Evolutionary conservation across 2,113 vertebrate species (phyloP), one percentile per base, ranked within the genome.

Genomic region (Pelecanoides urinatrix): DNA sequence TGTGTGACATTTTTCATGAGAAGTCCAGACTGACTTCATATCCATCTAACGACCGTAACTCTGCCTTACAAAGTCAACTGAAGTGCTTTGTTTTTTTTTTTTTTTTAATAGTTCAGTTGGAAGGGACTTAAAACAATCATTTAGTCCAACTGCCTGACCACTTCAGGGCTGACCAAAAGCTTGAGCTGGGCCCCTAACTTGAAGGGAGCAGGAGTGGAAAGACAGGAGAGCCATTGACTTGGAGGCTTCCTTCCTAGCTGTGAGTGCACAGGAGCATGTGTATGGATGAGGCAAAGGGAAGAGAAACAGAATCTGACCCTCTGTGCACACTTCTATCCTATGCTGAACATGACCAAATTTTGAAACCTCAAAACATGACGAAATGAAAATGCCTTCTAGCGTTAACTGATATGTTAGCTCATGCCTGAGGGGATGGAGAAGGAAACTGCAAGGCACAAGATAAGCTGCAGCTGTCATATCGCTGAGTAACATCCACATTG

Each of bases 391-490:
- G 40, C 21, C 3, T 3, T 25, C 63, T 34, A n/a, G 17, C 8
- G 1, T n/a, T 75, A 42, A 44, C 19, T 7, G 32, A 32, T 47
- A 11, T 0, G 0, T 72, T 50, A 55, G 47, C 40, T 45, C 32
- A 9, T 13, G 34, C 65, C 42, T 47, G 59, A 25, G 36, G 53
- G 42, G 11, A 23, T 1, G 5, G 58, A 56, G 65, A 27, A 36
- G 59, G 59, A 56, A 77, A 63, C 65, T 58, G 65, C 52, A 42
- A 67, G 47, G 7, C 29, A 16, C 9, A 10, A 52, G 71, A 58
- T 36, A 77, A 92, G 59, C 53, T 44, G 23, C 27, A 30, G 58
- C 52, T 40, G 45, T 27, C 40, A 27, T 23, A 27, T 66, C 0
- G 2, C 52, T n/a, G n/a, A 61, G 47, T 16, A 72, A 16, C 53